Base-by-base conservation (phyloP, 2,888 invertebrate genomes). In the Hedychridium roseum region DNA sequence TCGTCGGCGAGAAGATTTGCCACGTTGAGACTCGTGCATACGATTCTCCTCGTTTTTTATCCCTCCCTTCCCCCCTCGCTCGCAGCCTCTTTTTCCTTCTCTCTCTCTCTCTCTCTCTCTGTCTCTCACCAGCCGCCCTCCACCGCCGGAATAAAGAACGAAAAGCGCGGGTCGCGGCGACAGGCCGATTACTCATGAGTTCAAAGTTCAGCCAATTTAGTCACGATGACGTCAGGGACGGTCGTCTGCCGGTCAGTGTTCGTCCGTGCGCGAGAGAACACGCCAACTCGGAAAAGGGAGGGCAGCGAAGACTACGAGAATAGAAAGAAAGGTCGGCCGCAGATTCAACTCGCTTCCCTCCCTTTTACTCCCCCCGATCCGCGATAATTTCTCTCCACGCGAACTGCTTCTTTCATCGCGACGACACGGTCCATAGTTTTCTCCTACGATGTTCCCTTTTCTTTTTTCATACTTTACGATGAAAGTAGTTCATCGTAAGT, bases 201-300 rank as follows among this genome's bases (percentile, higher is more conserved):
- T 66, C 72, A 62, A 64, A 72, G 72, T 71, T 72, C 70, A 62
- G 52, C 55, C 68, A 70, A 70, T 68, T 71, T 60, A 64, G 60
- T 54, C 48, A 50, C 41, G 50, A 48, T 53, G 54, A 61, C 54
- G 54, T 58, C 48, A 56, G 31, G 1, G 49, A 32, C 34, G 31
- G 31, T 36, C 21, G 28, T n/a, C 20, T 17, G 20, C 7, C 26
- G 43, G 43, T 27, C 41, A 41, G 35, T 38, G 41, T 9, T 21
- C 32, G 31, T 17, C 23, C 23, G 31, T 31, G 31, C 34, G 6
- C 18, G 42, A n/a, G 32, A 15, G 26, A 32, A 20, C 17, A 38
- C 16, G 38, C 28, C 30, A 42, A 50, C 35, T 44, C 47, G 51
- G 55, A 40, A 31, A 43, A 41, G 36, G 15, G 15, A 18, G 5